Conservation (phyloP, 2,113 vertebrate species). For the Phodopus roborovskii region DNA sequence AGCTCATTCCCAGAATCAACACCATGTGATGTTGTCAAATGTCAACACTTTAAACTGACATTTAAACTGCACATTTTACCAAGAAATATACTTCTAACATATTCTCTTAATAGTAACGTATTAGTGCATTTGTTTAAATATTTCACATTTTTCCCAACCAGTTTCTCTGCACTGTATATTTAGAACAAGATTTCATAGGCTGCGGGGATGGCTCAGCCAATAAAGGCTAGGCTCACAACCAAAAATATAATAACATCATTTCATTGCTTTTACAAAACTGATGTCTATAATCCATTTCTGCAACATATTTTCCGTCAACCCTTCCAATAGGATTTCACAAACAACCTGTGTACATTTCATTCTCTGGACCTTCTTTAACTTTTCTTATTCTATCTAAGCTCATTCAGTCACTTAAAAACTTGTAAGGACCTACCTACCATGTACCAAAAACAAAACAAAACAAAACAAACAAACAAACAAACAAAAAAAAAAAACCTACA, state of each 20-base stretch:
- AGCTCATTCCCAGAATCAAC: not conserved
- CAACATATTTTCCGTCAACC: not conserved
- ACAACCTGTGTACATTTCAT: not conserved
- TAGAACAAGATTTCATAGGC: not conserved
- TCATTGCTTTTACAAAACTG: slow-evolving; percentile 12
- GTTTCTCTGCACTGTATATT: not conserved
- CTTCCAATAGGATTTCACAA: not conserved
- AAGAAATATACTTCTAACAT: not conserved
- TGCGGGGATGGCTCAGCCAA: too few species aligned
- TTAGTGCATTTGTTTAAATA: not conserved
- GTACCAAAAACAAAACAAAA: not conserved
- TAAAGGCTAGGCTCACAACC: too few species aligned
- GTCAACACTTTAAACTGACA: not conserved
- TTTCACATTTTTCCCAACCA: slow-evolving; percentile 33
- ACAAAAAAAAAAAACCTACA: too few species aligned
- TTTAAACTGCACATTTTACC: not conserved
- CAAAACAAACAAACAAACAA: too few species aligned
- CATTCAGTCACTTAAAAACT: not conserved
- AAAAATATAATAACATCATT: not conserved
- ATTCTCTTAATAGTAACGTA: not conserved
- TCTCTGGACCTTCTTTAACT: not conserved
- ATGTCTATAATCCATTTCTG: not conserved
- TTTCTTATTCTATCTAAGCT: not conserved
- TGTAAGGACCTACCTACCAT: too few species aligned
- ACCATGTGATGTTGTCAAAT: not conserved